Base-by-base conservation (phyloP, 2,797 vertebrate genomes). In the Trichosurus vulpecula region DNA sequence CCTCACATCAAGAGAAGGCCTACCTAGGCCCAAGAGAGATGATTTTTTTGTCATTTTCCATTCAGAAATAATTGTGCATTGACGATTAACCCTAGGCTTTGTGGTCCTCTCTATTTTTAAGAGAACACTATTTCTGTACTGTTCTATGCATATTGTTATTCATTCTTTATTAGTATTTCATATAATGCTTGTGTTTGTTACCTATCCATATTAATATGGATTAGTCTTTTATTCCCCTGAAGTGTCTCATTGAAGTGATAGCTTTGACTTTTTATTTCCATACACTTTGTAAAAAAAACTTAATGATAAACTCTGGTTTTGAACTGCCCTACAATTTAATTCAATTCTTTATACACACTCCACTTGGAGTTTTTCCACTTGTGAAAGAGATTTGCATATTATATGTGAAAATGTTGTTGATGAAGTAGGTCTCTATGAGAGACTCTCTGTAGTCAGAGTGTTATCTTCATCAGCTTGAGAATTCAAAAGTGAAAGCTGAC, bases 301-400 rank as follows among this genome's bases (percentile, higher is more conserved):
- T 98, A 57, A 96, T 95, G 54, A 92, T 54, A 94, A 97, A 97
- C 93, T 96, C 89, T 97, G 93, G 96, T 94, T 97, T 95, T 92
- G 55, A 96, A n/a, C 53, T 96, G 87, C 92, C 94, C 91, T 96
- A 66, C 54, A 96, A 96, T 94, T 96, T 90, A 94, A 93, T 90
- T 66, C 5, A 93, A 93, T 51, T 95, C 35, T 47, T 94, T 91
- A 96, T 95, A 91, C 47, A 52, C 51, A 51, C 13, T 97, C 3
- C 2, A 55, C 52, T 95, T 96, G 41, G 74, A 94, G 90, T 91
- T 95, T 87, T 87, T 91, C 31, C 61, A 91, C 53, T 95, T 96
- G 66, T 95, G 94, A 96, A 94, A 92, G 92, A 90, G 55, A 97
- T 96, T 94, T 95, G 55, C 92, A 96, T 96, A 91, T 91, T 52